phyloP scores from a whole-genome alignment of 2,888 invertebrate species.

The Cryptus viduatorius region DNA sequence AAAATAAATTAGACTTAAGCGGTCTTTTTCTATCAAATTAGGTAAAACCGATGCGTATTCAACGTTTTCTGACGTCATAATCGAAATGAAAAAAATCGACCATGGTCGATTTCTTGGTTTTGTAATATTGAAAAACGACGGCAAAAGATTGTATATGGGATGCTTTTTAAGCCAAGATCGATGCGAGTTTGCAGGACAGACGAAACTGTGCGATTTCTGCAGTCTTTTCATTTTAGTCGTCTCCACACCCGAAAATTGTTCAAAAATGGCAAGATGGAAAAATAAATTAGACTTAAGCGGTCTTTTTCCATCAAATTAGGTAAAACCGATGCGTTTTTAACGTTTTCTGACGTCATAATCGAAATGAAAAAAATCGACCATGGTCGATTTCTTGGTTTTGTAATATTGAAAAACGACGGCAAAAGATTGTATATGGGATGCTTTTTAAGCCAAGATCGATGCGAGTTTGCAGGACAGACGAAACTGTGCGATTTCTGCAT shows the following conservation, averaged over 20 bases:
- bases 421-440: not conserved
- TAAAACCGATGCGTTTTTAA: not conserved
- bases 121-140: not conserved
- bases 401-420: not conserved
- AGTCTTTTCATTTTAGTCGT: not conserved
- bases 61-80: not conserved
- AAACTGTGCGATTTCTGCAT: slow-evolving; percentile 15
- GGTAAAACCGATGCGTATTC: not conserved
- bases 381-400: not conserved
- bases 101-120: not conserved
- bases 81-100: not conserved
- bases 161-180: not conserved
- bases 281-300: not conserved
- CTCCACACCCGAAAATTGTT: not conserved
- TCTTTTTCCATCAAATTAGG: not conserved
- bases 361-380: not conserved
- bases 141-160: not conserved
- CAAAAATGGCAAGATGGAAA: not conserved
- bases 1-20: not conserved
- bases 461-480: not conserved
- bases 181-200: not conserved
- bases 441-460: not conserved
- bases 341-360: too few relatives aligned
- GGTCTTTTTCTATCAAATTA: not conserved
- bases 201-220: slow-evolving; percentile 5